Conservation (phyloP, 2,113 vertebrate species). For the Tretioscincus oriximinensis region DNA sequence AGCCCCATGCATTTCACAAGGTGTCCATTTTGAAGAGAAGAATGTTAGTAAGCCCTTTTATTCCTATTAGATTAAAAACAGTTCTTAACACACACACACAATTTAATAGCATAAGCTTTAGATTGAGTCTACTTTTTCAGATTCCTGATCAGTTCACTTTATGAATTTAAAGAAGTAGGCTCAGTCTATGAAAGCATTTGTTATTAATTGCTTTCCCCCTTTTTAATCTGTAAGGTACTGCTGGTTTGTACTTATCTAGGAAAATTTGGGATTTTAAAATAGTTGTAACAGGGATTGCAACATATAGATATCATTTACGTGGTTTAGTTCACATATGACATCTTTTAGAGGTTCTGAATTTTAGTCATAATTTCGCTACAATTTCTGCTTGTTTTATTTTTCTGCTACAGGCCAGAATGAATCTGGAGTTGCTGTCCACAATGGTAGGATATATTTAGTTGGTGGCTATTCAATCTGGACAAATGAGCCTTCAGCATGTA, state of each 20-base stretch:
- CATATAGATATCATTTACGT: background rate
- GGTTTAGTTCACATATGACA: background rate
- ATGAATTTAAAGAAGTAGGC: too few species aligned
- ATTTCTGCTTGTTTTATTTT: conserved; percentile 49
- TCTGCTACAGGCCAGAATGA: conserved; percentile 91
- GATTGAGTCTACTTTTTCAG: too few species aligned
- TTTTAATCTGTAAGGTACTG: too few species aligned
- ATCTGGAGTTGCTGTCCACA: conserved; percentile 92
- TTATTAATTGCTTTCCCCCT: too few species aligned
- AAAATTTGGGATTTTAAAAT: background rate
- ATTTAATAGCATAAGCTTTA: too few species aligned
- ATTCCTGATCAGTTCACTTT: too few species aligned
- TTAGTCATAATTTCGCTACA: conserved; percentile 52
- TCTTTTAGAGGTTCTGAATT: conserved; percentile 6
- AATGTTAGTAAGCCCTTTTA: too few species aligned
- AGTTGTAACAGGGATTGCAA: background rate
- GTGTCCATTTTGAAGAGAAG: too few species aligned
- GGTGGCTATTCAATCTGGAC: conserved; percentile 99
- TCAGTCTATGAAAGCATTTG: too few species aligned
- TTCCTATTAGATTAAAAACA: too few species aligned
- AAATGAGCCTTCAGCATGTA: conserved; percentile 96
- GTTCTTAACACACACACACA: too few species aligned
- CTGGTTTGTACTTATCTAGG: background rate
- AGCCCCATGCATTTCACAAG: too few species aligned
- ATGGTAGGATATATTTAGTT: conserved; percentile 95